Evolutionary conservation across 2,113 vertebrate species (phyloP).

Genomic region (Megatriorchis doriae): DNA sequence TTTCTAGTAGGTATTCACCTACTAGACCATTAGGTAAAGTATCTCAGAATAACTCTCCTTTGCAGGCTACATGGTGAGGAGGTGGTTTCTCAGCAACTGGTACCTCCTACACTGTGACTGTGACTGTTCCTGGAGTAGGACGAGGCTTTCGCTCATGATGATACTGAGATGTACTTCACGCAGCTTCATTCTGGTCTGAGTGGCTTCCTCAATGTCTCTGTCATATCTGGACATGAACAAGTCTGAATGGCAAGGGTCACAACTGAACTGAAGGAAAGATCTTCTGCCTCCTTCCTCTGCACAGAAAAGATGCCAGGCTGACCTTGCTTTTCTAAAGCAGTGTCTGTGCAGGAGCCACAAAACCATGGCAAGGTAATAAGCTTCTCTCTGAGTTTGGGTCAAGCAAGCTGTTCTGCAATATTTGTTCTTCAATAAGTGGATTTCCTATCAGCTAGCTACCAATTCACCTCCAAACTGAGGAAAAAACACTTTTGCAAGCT

Average conservation of each 20-base stretch:
- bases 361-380: background rate
- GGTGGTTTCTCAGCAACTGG: constrained; percentile 50
- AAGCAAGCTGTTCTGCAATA: background rate
- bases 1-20: background rate
- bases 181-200: background rate
- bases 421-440: background rate
- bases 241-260: background rate
- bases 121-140: background rate
- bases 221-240: background rate
- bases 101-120: constrained; percentile 22
- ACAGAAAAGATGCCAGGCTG: background rate
- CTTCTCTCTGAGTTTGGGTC: background rate
- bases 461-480: background rate
- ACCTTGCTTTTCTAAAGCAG: background rate
- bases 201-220: background rate
- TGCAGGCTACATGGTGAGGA: constrained; percentile 13
- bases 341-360: background rate
- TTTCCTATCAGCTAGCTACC: background rate
- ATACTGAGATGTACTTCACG: background rate
- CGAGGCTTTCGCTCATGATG: background rate
- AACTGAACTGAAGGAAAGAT: background rate
- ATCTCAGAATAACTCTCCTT: constrained; percentile 39
- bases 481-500: background rate
- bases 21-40: constrained; percentile 31
- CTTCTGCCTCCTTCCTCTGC: background rate